Base-by-base conservation (phyloP, 2,797 vertebrate genomes). In the Pyrrhura leucotis region DNA sequence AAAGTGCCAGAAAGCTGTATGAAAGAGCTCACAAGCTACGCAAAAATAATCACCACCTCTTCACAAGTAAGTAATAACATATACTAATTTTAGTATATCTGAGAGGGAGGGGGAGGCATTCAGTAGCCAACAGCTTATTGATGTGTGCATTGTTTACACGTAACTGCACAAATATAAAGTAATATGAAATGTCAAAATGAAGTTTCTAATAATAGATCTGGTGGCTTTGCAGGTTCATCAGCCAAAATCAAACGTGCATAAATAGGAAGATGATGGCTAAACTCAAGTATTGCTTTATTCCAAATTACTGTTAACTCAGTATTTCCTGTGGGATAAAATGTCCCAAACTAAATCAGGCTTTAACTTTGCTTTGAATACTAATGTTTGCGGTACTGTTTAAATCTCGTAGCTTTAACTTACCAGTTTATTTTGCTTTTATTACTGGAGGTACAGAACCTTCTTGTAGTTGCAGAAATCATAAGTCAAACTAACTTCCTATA, bases 31-130 rank as follows among this genome's bases (percentile, higher is more conserved):
- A 99, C 95, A 99, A 99, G 96, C 98, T 99, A 97, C 99, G 99
- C 93, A 99, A 99, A 97, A 99, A 99, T 96, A 99, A 99, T 96
- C 99, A 99, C 95, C 99, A 99, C 97, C 99, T 99, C 94, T 99
- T 99, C 96, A 99, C 99, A 93, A 99, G 99, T 99, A 97, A 99
- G 99, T 98, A 17, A 67, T 42, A 19, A 21, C 17, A 40, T 23
- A 25, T 18, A 28, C 21, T 78, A 54, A 22, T n/a, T n/a, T 67
- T 71, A 47, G 26, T 76, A 28, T 48, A 63, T 66, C 22, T 48
- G 31, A 67, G 81, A 26, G 44, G 39, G 18, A 44, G 58, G 51
- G 18, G 21, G 12, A 79, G 14, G 45, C 17, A 1, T 74, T 89
- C 31, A 44, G 3, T 54, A 56, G 33, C 28, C 28, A 26, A 0